Conservation (phyloP, 2,797 vertebrate genomes). For the Paramormyrops hopkinsi region DNA sequence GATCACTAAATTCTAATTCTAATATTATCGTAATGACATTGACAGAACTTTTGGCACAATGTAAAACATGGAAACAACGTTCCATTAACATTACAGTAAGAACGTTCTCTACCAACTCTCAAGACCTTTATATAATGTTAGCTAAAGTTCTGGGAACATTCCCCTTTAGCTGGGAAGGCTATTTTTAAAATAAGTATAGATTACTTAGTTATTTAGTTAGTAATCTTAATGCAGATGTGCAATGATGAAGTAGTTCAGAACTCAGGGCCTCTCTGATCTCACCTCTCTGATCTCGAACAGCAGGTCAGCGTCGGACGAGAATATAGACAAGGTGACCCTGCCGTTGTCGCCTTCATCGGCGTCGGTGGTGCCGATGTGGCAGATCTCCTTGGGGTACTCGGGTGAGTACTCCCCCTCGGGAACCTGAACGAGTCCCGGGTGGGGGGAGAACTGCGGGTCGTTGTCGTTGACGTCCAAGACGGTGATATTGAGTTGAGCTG, state of each 20-base stretch:
- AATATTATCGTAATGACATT: background rate
- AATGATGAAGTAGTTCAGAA: background rate
- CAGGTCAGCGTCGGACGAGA: constrained; percentile 41
- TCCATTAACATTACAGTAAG: background rate
- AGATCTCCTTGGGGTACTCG: constrained; percentile 32
- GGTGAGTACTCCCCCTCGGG: constrained; percentile 52
- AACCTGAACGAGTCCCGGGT: constrained; percentile 45
- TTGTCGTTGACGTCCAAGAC: constrained; percentile 73
- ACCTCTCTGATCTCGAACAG: constrained; percentile 58
- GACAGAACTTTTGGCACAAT: background rate
- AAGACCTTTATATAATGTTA: background rate
- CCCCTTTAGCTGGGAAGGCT: background rate
- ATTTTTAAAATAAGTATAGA: background rate
- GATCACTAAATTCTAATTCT: too few species aligned
- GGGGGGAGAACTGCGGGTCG: constrained; percentile 59
- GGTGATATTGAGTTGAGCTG: constrained; percentile 57
- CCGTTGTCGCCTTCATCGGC: constrained; percentile 59
- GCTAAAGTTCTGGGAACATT: background rate
- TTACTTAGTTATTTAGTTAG: background rate
- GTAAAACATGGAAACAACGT: background rate
- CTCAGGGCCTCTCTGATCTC: constrained; percentile 21
- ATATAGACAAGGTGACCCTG: constrained; percentile 45
- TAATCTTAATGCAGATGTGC: background rate
- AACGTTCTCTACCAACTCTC: background rate
- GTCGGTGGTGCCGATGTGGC: constrained; percentile 49